Conservation (phyloP, 2,113 vertebrate genomes). For the Esox niger region DNA sequence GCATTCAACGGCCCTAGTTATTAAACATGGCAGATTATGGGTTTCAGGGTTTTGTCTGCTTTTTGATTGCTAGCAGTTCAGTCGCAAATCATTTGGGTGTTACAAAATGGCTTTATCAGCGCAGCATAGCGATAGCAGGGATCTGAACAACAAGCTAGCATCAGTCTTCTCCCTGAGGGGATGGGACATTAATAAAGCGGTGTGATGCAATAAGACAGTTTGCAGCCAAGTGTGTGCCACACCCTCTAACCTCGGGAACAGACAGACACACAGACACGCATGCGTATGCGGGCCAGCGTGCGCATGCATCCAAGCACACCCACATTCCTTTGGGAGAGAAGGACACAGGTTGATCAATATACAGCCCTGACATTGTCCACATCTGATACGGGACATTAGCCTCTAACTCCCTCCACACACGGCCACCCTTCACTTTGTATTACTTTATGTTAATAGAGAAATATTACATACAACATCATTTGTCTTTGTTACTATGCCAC, state of each 20-base stretch:
- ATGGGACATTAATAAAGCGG: conserved; percentile 74
- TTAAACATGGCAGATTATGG: too few species aligned
- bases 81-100: too few species aligned
- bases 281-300: too few species aligned
- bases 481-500: conserved; percentile 94
- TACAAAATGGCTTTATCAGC: too few species aligned
- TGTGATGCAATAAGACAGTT: conserved; percentile 85
- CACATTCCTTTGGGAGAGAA: conserved; percentile 92
- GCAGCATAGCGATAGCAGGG: too few species aligned
- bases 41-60: too few species aligned
- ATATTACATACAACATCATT: conserved; percentile 99
- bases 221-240: conserved; percentile 84
- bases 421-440: conserved; percentile 99
- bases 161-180: neutral
- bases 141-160: too few species aligned
- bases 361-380: conserved; percentile 99
- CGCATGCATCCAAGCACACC: too few species aligned
- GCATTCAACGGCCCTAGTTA: too few species aligned
- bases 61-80: too few species aligned
- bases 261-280: conserved; percentile 71
- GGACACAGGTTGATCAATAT: conserved; percentile 99
- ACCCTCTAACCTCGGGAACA: conserved; percentile 53
- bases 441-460: conserved; percentile 99
- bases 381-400: conserved; percentile 99
- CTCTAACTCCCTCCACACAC: conserved; percentile 99